phyloP scores from a whole-genome alignment of 2,113 vertebrate species.

The Acinonyx jubatus region DNA sequence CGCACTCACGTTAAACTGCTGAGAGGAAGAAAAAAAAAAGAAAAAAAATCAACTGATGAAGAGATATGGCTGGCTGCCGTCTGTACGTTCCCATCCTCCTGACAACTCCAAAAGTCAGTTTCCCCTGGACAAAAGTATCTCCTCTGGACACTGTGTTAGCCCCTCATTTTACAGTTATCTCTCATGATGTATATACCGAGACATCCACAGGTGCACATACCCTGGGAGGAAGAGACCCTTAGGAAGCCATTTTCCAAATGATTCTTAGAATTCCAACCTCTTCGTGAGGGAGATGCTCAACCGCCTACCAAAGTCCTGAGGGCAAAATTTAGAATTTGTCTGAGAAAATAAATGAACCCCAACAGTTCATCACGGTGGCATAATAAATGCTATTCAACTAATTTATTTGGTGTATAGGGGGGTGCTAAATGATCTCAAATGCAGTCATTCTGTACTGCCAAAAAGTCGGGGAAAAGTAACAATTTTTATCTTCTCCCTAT shows the following conservation, averaged over 20 bases:
- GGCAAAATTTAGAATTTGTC: constrained; percentile 53
- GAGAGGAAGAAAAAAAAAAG: neutral
- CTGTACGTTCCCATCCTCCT: neutral
- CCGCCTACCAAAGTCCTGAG: constrained; percentile 63
- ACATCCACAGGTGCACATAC: neutral
- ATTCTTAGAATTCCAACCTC: constrained; percentile 13
- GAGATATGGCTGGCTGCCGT: neutral
- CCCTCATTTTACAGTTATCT: neutral
- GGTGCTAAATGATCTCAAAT: neutral
- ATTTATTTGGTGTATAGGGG: neutral
- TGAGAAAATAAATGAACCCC: constrained; percentile 75
- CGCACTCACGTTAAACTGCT: constrained; percentile 40
- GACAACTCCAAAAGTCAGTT: constrained; percentile 24
- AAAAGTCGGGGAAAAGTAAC: neutral
- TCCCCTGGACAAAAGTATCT: constrained; percentile 17
- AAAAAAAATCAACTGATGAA: neutral
- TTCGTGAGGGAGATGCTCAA: constrained; percentile 74
- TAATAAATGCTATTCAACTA: constrained; percentile 66
- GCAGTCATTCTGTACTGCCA: constrained; percentile 52
- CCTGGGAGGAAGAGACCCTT: rapidly evolving
- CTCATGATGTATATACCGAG: neutral
- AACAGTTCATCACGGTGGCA: constrained; percentile 67
- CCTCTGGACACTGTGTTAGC: neutral
- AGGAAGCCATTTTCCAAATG: neutral
- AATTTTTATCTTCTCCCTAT: neutral